Conservation (phyloP, 2,113 vertebrate genomes). For the Aramus guarauna region DNA sequence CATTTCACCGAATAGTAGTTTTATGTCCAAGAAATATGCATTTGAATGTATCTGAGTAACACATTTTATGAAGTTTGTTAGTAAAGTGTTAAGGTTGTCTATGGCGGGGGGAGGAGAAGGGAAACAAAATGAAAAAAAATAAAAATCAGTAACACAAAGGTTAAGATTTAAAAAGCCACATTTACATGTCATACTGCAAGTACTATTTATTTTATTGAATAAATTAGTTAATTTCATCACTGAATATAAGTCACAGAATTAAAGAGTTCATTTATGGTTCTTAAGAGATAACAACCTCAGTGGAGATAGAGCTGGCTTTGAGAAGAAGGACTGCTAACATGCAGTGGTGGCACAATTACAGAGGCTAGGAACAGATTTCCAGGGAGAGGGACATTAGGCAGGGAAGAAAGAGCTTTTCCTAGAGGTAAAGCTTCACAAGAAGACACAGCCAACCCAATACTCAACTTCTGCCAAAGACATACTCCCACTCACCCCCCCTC, state of each 20-base stretch:
- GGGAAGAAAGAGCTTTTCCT: not conserved
- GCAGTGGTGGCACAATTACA: fast-evolving
- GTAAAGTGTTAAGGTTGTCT: not conserved
- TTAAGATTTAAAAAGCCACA: not conserved
- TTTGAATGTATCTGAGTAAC: not conserved
- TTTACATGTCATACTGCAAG: not conserved
- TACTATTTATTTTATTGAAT: not conserved
- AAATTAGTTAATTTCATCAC: not conserved
- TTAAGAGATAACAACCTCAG: conserved; percentile 8
- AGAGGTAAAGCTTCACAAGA: not conserved
- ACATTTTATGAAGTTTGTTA: not conserved
- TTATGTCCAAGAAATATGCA: conserved; percentile 14
- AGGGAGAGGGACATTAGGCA: not conserved
- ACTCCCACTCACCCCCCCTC: not conserved
- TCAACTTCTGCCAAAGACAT: not conserved
- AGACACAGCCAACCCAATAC: not conserved
- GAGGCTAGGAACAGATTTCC: not conserved
- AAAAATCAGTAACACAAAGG: not conserved
- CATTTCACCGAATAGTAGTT: conserved; percentile 3
- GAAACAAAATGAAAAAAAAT: not conserved
- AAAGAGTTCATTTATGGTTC: conserved; percentile 9
- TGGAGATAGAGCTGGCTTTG: not conserved
- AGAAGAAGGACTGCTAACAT: not conserved
- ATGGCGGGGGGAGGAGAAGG: fast-evolving
- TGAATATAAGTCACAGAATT: not conserved